phyloP scores from a whole-genome alignment of 2,888 invertebrate genomes.

The Disparrhopalites patrizii region DNA sequence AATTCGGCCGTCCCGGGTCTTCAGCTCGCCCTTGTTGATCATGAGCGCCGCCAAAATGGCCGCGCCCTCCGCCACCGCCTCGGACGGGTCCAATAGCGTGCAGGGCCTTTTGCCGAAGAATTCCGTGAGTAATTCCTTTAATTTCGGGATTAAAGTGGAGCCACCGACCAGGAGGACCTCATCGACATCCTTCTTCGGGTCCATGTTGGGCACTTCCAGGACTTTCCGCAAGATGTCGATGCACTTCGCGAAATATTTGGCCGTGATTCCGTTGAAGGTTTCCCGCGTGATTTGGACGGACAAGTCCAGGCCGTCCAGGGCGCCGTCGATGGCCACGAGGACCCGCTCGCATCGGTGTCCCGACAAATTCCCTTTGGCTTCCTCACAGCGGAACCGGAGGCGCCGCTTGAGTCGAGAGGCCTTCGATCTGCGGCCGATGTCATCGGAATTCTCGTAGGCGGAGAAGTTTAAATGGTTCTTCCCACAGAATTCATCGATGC shows the following conservation, averaged over 20 bases:
- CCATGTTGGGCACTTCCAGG: slow-evolving; percentile 61
- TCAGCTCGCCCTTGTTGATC: slow-evolving; percentile 53
- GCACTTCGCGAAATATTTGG: slow-evolving; percentile 68
- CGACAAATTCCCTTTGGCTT: slow-evolving; percentile 25
- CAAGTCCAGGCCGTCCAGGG: slow-evolving; percentile 5
- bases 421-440: background rate
- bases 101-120: slow-evolving; percentile 62
- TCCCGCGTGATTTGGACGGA: background rate
- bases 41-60: slow-evolving; percentile 64
- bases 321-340: background rate
- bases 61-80: slow-evolving; percentile 66
- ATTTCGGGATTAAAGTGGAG: slow-evolving; percentile 65
- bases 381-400: slow-evolving; percentile 29
- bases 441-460: slow-evolving; percentile 11
- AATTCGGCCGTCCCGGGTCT: background rate
- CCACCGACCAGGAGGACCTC: slow-evolving; percentile 63
- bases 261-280: slow-evolving; percentile 54
- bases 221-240: slow-evolving; percentile 71
- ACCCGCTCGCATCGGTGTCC: too few species aligned
- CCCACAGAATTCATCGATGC: slow-evolving; percentile 24
- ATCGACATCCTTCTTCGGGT: slow-evolving; percentile 57
- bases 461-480: slow-evolving; percentile 13
- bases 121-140: slow-evolving; percentile 60
- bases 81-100: slow-evolving; percentile 69
- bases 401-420: slow-evolving; percentile 7